A percentile compares a stretch with the other conserved stretches of the same genome.
These are phyloP conservation scores for Drosophila neonasuta DNA, from an alignment of 2,888 invertebrate genomes.

Conservation along the genomic window DNA sequence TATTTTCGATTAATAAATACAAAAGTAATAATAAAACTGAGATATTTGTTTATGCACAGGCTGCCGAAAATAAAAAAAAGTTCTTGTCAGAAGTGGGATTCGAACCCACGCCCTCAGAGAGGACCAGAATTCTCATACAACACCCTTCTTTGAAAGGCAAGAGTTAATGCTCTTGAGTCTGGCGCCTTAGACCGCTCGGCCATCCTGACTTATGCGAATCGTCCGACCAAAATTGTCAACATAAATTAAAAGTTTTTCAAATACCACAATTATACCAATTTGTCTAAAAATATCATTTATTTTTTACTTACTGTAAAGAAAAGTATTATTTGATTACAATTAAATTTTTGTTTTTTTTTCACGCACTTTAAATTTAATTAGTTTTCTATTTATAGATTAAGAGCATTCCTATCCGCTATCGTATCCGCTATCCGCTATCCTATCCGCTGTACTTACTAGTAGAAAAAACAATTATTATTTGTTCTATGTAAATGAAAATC, in stretches of 20 bases:
- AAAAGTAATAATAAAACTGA: too few relatives aligned
- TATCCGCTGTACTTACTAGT: too few relatives aligned
- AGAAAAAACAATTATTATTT: not conserved
- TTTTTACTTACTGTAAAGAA: not conserved
- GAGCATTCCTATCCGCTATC: too few relatives aligned
- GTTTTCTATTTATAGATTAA: too few relatives aligned
- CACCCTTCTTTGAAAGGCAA: constrained; percentile 47
- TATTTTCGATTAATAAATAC: not conserved
- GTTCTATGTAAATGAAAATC: not conserved
- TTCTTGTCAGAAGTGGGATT: constrained; percentile 69
- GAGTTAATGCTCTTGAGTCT: constrained; percentile 72
- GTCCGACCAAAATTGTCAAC: not conserved
- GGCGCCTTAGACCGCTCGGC: constrained; percentile 81
- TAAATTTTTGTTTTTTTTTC: too few relatives aligned
- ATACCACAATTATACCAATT: too few relatives aligned
- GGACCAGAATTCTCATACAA: constrained; percentile 65
- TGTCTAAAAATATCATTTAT: not conserved
- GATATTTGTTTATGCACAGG: too few relatives aligned
- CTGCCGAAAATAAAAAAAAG: constrained; percentile 4
- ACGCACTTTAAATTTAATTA: too few relatives aligned
- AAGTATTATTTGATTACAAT: too few relatives aligned
- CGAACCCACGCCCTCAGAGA: constrained; percentile 73
- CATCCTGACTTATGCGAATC: constrained; percentile 71
- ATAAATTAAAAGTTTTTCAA: not conserved
- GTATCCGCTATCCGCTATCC: too few relatives aligned